These are phyloP conservation scores for Petrophora chlorosata DNA, from an alignment of 2,888 invertebrate species.

Conservation along the genomic window DNA sequence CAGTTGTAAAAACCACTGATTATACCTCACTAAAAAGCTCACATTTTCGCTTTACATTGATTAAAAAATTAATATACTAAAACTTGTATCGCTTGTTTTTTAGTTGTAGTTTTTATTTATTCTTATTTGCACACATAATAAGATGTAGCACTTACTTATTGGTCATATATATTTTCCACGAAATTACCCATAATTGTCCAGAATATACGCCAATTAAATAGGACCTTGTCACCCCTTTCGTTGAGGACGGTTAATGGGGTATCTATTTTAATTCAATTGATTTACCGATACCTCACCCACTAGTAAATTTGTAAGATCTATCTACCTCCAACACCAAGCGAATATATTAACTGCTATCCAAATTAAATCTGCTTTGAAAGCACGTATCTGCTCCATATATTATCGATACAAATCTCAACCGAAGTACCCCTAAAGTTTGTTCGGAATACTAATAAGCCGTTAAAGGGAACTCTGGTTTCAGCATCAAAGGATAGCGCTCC, in stretches of 20 bases:
- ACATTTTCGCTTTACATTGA: no score
- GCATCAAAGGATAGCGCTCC: conserved; percentile 56
- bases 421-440: conserved; percentile 66
- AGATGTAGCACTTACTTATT: no score
- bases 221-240: no score
- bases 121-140: no score
- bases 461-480: conserved; percentile 48
- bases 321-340: conserved; percentile 18
- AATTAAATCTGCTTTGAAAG: conserved; percentile 37
- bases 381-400: conserved; percentile 62
- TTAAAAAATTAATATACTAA: no score
- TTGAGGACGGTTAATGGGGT: not conserved
- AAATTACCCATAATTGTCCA: no score
- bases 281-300: conserved; percentile 12
- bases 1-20: no score
- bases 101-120: no score
- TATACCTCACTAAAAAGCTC: no score
- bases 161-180: no score
- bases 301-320: conserved; percentile 22
- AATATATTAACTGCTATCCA: conserved; percentile 30
- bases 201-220: no score
- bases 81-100: no score
- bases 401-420: conserved; percentile 69
- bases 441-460: conserved; percentile 72
- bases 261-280: conserved; percentile 6